Evolutionary conservation across 2,797 vertebrate species (phyloP), one percentile per base, ranked within the genome.

Genomic region (Mormyrus hasselquistii): DNA sequence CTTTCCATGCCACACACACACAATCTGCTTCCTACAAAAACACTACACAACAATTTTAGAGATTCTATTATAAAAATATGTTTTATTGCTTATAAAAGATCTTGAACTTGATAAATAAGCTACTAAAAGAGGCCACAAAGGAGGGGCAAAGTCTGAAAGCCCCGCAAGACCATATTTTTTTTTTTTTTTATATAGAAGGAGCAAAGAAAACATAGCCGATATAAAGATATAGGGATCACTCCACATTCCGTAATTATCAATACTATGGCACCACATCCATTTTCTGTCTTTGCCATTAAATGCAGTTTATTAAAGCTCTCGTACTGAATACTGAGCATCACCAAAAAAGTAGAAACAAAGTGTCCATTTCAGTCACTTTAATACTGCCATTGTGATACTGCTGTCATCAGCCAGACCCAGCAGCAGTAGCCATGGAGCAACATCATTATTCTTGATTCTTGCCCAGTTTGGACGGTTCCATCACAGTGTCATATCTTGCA

Each of bases 401-500:
- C 53, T 4, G 29, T n/a, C 50, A 12, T 29, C 86, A 87, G 29
- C 34, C 86, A 19, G 38, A 53, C 16, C 34, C 47, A 55, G n/a
- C 62, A 79, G 89, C 50, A 55, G 85, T 44, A 62, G 44, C 62
- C 62, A 47, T 16, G 19, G 19, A 55, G 49, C 87, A 52, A 47
- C 44, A 62, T 62, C 52, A 19, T 69, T 34, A 53, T 0, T 57
- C 29, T 59, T 87, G 25, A 53, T 0, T 57, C 29, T 59, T 87
- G 25, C 12, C 52, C 86, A 22, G 53, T 12, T 76, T 9, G 22
- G 65, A 82, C 22, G 10, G 4, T 83, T 55, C 76, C 52, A 49
- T 91, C 88, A 90, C 76, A 92, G 65, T 0, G 89, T 88, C 87
- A 90, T 88, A 69, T 88, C 87, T 79, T 96, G 95, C 47, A 96